phyloP scores from a whole-genome alignment of 2,888 invertebrate genomes.

The Sussaba pulchella region DNA sequence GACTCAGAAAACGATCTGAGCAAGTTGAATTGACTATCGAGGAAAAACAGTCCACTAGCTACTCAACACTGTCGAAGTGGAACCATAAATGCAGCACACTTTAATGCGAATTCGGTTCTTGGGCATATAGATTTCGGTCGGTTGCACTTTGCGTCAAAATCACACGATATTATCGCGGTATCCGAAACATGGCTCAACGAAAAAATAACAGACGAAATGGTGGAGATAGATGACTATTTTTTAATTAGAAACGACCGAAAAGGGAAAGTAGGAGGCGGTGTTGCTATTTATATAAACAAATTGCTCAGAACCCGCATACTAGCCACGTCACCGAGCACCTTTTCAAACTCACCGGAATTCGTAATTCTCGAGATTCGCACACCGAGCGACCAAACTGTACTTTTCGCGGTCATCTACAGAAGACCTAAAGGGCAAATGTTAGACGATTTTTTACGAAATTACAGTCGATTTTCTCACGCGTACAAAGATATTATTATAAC shows the following conservation, averaged over 20 bases:
- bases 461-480: background rate
- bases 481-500: slow-evolving; percentile 18
- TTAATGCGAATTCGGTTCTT: background rate
- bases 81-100: background rate
- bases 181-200: background rate
- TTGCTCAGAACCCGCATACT: background rate
- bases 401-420: slow-evolving; percentile 10
- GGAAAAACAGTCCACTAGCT: too few species aligned
- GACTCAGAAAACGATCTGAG: too few species aligned
- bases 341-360: slow-evolving; percentile 10
- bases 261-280: slow-evolving; percentile 16
- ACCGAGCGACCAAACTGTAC: background rate
- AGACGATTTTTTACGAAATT: background rate
- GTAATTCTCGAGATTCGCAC: background rate
- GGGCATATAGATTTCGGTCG: background rate
- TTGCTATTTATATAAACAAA: slow-evolving; percentile 17
- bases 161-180: background rate
- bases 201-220: background rate
- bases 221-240: background rate
- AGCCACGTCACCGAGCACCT: background rate
- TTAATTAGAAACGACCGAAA: slow-evolving; percentile 9
- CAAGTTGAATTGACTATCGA: background rate
- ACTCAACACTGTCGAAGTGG: background rate
- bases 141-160: background rate
- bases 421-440: slow-evolving; percentile 15